Conservation (phyloP, 2,797 vertebrate genomes). For the Ispidina lecontei region DNA sequence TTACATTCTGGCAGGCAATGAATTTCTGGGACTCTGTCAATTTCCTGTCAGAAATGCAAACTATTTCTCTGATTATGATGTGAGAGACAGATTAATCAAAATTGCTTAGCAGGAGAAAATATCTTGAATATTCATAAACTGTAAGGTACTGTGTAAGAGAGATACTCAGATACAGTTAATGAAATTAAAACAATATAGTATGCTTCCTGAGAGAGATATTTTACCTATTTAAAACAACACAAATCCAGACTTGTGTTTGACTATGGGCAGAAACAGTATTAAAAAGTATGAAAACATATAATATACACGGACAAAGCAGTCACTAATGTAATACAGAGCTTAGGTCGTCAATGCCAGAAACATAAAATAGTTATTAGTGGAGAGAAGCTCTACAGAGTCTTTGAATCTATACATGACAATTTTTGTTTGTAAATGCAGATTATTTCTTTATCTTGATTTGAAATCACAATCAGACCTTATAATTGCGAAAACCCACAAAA, state of each 20-base stretch:
- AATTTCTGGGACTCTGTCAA: slow-evolving; percentile 1
- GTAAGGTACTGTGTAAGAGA: background rate
- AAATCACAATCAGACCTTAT: background rate
- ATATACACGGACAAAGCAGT: background rate
- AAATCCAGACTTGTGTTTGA: background rate
- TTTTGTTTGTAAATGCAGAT: background rate
- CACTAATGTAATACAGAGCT: background rate
- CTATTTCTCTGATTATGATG: background rate
- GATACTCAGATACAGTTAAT: background rate
- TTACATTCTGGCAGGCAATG: slow-evolving; percentile 3
- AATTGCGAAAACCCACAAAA: background rate
- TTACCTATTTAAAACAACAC: background rate
- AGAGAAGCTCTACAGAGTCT: background rate
- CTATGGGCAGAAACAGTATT: background rate
- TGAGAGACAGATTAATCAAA: slow-evolving; percentile 11
- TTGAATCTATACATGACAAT: background rate
- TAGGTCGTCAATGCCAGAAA: background rate
- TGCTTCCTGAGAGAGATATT: background rate
- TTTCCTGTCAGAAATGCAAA: slow-evolving; percentile 20
- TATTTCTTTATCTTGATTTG: background rate
- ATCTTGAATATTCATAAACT: background rate
- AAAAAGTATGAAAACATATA: background rate
- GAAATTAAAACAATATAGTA: background rate
- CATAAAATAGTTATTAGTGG: background rate
- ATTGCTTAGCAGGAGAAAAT: background rate